phyloP scores from a whole-genome alignment of 2,113 vertebrate genomes.

The Tylochromis polylepis region DNA sequence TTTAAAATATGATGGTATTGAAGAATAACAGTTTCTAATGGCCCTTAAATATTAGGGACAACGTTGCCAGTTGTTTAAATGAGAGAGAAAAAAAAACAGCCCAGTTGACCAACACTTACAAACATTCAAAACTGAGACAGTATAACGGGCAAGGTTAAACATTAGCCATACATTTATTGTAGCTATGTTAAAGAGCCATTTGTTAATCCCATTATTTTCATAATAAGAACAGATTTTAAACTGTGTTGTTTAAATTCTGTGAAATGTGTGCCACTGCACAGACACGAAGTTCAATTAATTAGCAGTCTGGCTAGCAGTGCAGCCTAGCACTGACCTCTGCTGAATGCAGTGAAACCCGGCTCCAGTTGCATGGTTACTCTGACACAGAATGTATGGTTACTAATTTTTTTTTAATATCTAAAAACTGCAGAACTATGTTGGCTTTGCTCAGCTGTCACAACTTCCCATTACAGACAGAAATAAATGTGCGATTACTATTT shows the following conservation, averaged over 20 bases:
- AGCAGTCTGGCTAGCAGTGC: neutral
- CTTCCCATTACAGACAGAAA: neutral
- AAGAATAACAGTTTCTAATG: neutral
- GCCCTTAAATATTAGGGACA: neutral
- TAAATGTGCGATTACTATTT: neutral
- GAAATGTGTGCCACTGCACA: too few relatives aligned
- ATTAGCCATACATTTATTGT: neutral
- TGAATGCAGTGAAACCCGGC: fast-evolving
- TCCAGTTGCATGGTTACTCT: neutral
- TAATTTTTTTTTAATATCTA: fast-evolving
- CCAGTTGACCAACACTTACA: neutral
- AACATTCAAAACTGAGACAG: neutral
- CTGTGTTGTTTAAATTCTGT: fast-evolving
- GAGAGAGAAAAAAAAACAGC: neutral
- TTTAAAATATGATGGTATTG: neutral
- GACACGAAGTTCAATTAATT: neutral
- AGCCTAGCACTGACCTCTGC: neutral
- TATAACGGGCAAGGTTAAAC: fast-evolving
- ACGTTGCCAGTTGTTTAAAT: neutral
- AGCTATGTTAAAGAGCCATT: neutral
- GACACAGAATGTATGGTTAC: neutral
- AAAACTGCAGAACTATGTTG: neutral
- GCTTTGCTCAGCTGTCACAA: neutral
- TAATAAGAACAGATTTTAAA: neutral
- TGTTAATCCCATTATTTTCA: neutral